Conservation (phyloP, 2,113 vertebrate genomes). For the Sardina pilchardus region DNA sequence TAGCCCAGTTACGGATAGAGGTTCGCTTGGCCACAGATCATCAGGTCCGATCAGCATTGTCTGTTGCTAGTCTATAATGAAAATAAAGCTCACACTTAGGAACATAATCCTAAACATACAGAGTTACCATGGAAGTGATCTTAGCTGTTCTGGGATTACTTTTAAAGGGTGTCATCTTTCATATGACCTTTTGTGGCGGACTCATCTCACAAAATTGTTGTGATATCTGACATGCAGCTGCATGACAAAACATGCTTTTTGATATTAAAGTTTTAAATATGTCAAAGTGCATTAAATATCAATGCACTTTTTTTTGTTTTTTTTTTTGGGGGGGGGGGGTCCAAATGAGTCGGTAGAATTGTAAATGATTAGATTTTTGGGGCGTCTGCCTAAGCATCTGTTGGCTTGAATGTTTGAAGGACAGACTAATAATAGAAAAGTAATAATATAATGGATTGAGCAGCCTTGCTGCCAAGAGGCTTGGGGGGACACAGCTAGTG, state of each 20-base stretch:
- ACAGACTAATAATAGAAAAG: constrained; percentile 61
- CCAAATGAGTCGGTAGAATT: background rate
- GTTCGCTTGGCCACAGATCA: background rate
- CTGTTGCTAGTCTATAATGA: no score
- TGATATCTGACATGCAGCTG: background rate
- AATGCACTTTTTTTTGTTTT: no score
- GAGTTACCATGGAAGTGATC: background rate
- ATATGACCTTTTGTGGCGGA: background rate
- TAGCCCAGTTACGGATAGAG: background rate
- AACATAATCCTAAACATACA: background rate
- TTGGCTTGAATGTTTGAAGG: constrained; percentile 48
- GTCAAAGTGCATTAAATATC: no score
- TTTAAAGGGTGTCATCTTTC: background rate
- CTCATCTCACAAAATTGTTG: background rate
- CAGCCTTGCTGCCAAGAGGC: constrained; percentile 47
- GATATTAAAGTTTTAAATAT: no score
- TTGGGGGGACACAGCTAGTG: constrained; percentile 28
- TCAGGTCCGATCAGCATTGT: background rate
- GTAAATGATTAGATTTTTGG: background rate
- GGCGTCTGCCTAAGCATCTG: background rate
- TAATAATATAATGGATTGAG: constrained; percentile 48
- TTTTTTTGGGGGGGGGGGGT: no score
- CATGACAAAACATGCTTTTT: no score
- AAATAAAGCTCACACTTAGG: background rate
- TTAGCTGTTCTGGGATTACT: background rate